A percentile compares a stretch with the other conserved stretches of the same genome.
phyloP scores from a whole-genome alignment of 2,888 invertebrate species.

The Drosophila anomalata region DNA sequence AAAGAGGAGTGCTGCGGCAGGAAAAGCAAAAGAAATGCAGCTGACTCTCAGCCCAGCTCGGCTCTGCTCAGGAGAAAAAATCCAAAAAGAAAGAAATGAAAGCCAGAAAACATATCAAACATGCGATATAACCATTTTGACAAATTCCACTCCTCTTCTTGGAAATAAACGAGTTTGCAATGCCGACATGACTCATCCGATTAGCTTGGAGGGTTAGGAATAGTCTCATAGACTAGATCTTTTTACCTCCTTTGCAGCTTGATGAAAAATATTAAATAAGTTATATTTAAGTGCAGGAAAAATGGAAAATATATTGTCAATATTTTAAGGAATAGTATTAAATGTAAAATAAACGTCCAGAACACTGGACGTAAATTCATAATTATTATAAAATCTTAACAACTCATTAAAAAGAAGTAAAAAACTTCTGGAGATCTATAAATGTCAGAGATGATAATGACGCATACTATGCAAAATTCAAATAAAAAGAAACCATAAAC shows the following conservation, averaged over 20 bases:
- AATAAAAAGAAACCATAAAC: slow-evolving; percentile 1
- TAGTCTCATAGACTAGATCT: slow-evolving; percentile 18
- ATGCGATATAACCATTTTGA: slow-evolving; percentile 77
- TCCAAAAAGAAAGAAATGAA: slow-evolving; percentile 48
- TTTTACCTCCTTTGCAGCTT: slow-evolving; percentile 24
- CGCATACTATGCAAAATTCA: background rate
- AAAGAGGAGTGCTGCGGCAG: slow-evolving; percentile 44
- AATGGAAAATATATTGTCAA: background rate
- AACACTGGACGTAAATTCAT: background rate
- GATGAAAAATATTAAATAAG: background rate
- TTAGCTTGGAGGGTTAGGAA: slow-evolving; percentile 21
- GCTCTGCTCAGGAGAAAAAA: slow-evolving; percentile 46
- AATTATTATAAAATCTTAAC: background rate
- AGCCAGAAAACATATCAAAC: slow-evolving; percentile 46
- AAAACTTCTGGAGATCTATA: background rate
- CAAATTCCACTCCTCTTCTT: slow-evolving; percentile 55
- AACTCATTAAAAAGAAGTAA: background rate
- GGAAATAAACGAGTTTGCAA: slow-evolving; percentile 66
- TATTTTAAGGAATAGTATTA: background rate
- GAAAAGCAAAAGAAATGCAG: slow-evolving; percentile 53
- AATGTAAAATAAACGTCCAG: background rate
- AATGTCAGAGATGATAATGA: background rate
- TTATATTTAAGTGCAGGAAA: background rate
- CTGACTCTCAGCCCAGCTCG: slow-evolving; percentile 51
- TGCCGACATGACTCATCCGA: slow-evolving; percentile 65